phyloP scores from a whole-genome alignment of 1,140 invertebrate species.

The Orius insidiosus region DNA sequence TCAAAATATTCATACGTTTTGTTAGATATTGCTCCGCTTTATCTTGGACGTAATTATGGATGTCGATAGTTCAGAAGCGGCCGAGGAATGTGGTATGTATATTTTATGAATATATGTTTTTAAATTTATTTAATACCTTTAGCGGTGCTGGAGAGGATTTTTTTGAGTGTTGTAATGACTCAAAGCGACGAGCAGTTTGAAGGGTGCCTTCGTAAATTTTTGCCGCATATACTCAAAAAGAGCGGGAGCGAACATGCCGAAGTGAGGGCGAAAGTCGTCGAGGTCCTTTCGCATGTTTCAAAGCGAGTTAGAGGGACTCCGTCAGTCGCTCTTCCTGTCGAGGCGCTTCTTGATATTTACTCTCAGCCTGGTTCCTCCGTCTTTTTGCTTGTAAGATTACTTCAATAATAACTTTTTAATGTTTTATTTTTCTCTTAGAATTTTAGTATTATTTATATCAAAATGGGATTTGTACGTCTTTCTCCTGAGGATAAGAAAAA shows the following conservation, averaged over 20 bases:
- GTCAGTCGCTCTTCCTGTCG: conserved; percentile 72
- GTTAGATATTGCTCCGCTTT: too few relatives aligned
- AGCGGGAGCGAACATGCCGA: conserved; percentile 67
- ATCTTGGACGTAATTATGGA: too few relatives aligned
- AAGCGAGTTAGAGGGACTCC: conserved; percentile 69
- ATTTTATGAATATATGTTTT: conserved; percentile 20
- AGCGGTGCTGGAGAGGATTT: conserved; percentile 58
- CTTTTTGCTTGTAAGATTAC: not conserved
- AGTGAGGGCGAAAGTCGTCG: conserved; percentile 79
- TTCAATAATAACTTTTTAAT: not conserved
- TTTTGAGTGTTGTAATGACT: conserved; percentile 68
- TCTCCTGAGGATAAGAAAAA: conserved; percentile 54
- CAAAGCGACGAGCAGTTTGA: conserved; percentile 79
- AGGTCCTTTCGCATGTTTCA: conserved; percentile 83
- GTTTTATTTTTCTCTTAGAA: conserved; percentile 44
- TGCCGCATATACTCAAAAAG: conserved; percentile 74
- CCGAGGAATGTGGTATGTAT: too few relatives aligned
- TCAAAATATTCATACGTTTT: too few relatives aligned
- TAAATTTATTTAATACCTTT: not conserved
- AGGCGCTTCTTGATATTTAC: conserved; percentile 64
- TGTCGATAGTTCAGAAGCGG: too few relatives aligned
- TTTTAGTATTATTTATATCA: conserved; percentile 86
- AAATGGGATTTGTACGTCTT: conserved; percentile 73
- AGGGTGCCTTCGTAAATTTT: conserved; percentile 61
- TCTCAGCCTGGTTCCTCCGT: not conserved